Conservation (phyloP, 2,113 vertebrate genomes). For the Charadrius vociferus region DNA sequence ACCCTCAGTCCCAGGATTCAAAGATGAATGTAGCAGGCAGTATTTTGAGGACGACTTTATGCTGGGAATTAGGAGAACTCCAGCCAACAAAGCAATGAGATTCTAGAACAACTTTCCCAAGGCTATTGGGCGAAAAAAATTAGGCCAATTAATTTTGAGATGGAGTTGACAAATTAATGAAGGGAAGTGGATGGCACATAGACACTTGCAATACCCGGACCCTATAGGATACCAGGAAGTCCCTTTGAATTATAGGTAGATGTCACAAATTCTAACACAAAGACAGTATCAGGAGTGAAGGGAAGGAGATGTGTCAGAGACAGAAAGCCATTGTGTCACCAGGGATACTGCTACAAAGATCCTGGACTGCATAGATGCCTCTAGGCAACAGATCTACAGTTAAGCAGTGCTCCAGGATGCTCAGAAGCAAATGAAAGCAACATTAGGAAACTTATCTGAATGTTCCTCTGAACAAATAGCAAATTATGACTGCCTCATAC, state of each 20-base stretch:
- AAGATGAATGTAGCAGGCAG: not conserved
- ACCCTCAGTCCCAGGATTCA: not conserved
- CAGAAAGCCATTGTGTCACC: not conserved
- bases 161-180: not conserved
- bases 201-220: not conserved
- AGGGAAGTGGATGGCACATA: not conserved
- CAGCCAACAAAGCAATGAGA: constrained; percentile 12
- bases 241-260: not conserved
- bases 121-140: not conserved
- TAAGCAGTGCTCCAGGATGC: not conserved
- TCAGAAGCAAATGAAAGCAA: not conserved
- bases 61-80: not conserved
- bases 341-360: not conserved
- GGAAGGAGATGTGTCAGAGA: not conserved
- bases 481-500: not conserved
- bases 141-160: not conserved
- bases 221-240: not conserved
- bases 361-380: not conserved
- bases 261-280: not conserved
- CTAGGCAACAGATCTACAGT: not conserved
- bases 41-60: not conserved
- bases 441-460: not conserved
- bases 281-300: not conserved
- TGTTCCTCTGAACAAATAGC: not conserved
- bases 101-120: not conserved